Evolutionary conservation across 2,888 invertebrate species (phyloP).

Genomic region (Vandiemenella viatica): DNA sequence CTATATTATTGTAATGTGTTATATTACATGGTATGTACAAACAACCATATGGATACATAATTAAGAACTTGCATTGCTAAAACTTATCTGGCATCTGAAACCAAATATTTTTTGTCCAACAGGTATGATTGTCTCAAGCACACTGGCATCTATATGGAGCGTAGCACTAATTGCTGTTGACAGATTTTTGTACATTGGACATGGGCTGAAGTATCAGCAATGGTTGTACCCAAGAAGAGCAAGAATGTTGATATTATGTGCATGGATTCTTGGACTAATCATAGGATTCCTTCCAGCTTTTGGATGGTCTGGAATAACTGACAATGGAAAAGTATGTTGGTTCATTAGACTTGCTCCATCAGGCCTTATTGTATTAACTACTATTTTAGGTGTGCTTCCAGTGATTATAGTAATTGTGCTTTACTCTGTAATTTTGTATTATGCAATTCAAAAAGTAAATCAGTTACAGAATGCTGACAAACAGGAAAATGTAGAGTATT

Average conservation of each 20-base stretch:
- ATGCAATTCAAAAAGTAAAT: slow-evolving; percentile 39
- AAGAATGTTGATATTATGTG: slow-evolving; percentile 35
- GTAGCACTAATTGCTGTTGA: slow-evolving; percentile 47
- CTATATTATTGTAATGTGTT: too few species aligned
- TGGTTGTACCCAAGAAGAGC: slow-evolving; percentile 43
- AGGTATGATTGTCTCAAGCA: slow-evolving; percentile 48
- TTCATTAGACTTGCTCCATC: slow-evolving; percentile 41
- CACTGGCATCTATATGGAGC: slow-evolving; percentile 46
- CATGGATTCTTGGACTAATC: slow-evolving; percentile 42
- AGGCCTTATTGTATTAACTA: slow-evolving; percentile 37
- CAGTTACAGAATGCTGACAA: slow-evolving; percentile 29
- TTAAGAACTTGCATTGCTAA: too few species aligned
- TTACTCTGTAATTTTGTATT: slow-evolving; percentile 41
- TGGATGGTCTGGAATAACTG: slow-evolving; percentile 39
- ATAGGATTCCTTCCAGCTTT: slow-evolving; percentile 44
- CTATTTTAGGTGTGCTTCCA: slow-evolving; percentile 39
- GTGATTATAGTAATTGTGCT: slow-evolving; percentile 31
- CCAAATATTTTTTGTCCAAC: too few species aligned
- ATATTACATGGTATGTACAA: too few species aligned
- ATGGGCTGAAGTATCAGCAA: slow-evolving; percentile 44
- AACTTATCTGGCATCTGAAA: too few species aligned
- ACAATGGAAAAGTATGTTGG: slow-evolving; percentile 39
- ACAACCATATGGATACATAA: too few species aligned
- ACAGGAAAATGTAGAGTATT: neutral
- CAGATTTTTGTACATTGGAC: slow-evolving; percentile 46